Base-by-base conservation (phyloP, 2,888 invertebrate species). In the Leptinotarsa rubiginosa region DNA sequence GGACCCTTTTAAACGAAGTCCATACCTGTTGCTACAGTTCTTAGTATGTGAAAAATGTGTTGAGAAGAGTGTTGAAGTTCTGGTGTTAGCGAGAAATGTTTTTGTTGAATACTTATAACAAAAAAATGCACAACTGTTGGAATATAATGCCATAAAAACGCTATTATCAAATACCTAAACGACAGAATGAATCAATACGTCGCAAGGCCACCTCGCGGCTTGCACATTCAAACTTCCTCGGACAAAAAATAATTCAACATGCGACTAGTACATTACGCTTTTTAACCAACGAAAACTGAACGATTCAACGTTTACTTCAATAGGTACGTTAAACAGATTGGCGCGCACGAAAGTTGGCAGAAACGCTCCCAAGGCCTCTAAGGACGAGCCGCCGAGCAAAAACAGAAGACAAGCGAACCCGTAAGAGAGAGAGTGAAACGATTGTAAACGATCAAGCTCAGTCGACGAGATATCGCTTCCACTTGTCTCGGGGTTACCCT, bases 401-500 rank as follows among this genome's bases (percentile, higher is more conserved):
- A 78, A 76, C 78, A 75, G 71, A 77, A 74, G 75, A 71, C 71
- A 75, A 74, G 73, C 73, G 73, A 72, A 73, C 74, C 72, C 75
- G 77, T 74, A 73, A 71, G 73, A 74, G 78, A 78, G 78, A 78
- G 78, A 78, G 78, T 77, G 79, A 76, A 77, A 76, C 79, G 77
- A 75, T 75, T 74, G 79, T 78, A 74, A 78, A 79, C 78, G 77
- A 78, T 77, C 77, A 73, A 73, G 77, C 78, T 75, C 75, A 73
- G 73, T 73, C 69, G 72, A 70, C 76, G 69, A 75, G 73, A 75
- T 75, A 73, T 73, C 76, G 74, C 78, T 79, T 79, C 80, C 80
- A 80, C 80, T 79, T 78, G 77, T 79, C 79, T 80, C 75, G 79
- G 72, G 76, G 76, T 72, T 75, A 75, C 71, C 75, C 71, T 70